phyloP scores from a whole-genome alignment of 2,888 invertebrate genomes.

The Zaprionus lineosus region DNA sequence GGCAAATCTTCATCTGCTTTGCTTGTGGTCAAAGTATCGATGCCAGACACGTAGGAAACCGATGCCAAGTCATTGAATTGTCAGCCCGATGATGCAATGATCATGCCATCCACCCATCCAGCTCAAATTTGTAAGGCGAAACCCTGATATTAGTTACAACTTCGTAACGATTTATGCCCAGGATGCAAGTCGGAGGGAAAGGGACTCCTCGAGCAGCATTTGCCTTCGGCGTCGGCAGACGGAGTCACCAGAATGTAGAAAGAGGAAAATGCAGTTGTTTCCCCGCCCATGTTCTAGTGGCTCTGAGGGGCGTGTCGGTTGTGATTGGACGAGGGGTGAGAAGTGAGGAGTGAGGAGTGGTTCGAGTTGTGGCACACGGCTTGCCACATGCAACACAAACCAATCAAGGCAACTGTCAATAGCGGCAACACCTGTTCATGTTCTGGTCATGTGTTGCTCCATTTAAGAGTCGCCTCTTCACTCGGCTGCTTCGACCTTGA shows the following conservation, averaged over 20 bases:
- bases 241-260: constrained; percentile 14
- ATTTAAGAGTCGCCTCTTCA: constrained; percentile 19
- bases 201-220: constrained; percentile 44
- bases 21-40: constrained; percentile 20
- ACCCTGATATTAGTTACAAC: constrained; percentile 56
- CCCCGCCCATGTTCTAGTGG: constrained; percentile 9
- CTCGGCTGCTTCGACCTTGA: constrained; percentile 55
- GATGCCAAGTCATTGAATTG: constrained; percentile 20
- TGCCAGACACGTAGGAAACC: constrained; percentile 52
- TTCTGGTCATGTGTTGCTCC: constrained; percentile 13
- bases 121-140: constrained; percentile 47
- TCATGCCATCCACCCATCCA: constrained; percentile 15
- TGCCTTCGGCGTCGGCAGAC: constrained; percentile 64
- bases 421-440: constrained; percentile 61
- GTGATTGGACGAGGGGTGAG: constrained; percentile 16
- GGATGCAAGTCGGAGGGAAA: constrained; percentile 19
- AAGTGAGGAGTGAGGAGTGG: background rate
- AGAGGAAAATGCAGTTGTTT: constrained; percentile 67
- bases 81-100: constrained; percentile 58
- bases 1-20: no score
- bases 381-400: constrained; percentile 62
- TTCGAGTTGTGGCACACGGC: constrained; percentile 26
- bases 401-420: constrained; percentile 71
- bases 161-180: constrained; percentile 49
- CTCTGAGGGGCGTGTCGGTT: constrained; percentile 49